These are phyloP conservation scores for Thymelicus lineola DNA, from an alignment of 2,888 invertebrate genomes.

Conservation along the genomic window DNA sequence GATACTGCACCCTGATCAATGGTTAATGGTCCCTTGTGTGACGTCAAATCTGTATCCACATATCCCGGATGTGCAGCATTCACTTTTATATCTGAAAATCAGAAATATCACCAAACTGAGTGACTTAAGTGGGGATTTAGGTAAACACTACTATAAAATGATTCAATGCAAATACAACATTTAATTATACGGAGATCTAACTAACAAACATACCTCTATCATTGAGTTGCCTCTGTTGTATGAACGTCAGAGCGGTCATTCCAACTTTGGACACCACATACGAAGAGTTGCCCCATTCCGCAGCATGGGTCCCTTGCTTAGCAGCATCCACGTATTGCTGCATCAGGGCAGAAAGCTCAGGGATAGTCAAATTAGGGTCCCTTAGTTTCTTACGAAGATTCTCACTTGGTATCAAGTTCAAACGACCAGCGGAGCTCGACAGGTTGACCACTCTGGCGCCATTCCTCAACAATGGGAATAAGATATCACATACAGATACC, in stretches of 20 bases:
- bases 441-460: slow-evolving; percentile 91
- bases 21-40: slow-evolving; percentile 86
- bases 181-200: background rate
- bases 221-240: slow-evolving; percentile 85
- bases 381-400: slow-evolving; percentile 80
- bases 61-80: slow-evolving; percentile 92
- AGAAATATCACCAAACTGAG: slow-evolving; percentile 16
- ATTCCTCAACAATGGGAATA: slow-evolving; percentile 89
- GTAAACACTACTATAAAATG: no score
- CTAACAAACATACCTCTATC: slow-evolving; percentile 56
- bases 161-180: background rate
- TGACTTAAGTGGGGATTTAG: no score
- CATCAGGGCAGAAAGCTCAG: slow-evolving; percentile 87
- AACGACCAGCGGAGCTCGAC: slow-evolving; percentile 87
- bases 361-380: slow-evolving; percentile 82
- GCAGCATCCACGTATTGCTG: slow-evolving; percentile 87
- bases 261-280: slow-evolving; percentile 91
- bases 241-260: slow-evolving; percentile 87
- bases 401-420: slow-evolving; percentile 83
- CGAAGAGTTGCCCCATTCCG: slow-evolving; percentile 86
- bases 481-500: slow-evolving; percentile 85
- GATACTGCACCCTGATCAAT: slow-evolving; percentile 85
- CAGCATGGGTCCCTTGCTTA: slow-evolving; percentile 63
- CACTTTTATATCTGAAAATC: slow-evolving; percentile 85
- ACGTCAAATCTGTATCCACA: slow-evolving; percentile 92